Evolutionary conservation across 2,113 vertebrate species (phyloP).

Genomic region (Gambusia holbrooki): DNA sequence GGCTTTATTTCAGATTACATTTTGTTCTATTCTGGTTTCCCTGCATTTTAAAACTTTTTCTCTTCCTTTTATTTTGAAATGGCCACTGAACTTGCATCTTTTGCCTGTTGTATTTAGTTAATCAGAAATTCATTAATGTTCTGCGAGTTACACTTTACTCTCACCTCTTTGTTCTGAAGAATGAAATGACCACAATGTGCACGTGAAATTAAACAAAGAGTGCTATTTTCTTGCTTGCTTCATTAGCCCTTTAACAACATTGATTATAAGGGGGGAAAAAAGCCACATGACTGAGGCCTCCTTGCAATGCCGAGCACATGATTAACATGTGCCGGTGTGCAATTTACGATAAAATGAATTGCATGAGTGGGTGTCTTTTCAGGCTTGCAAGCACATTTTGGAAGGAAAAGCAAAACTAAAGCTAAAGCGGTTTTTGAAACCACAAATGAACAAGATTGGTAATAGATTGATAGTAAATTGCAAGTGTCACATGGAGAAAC

Average conservation of each 20-base stretch:
- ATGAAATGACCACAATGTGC: neutral
- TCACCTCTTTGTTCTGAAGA: neutral
- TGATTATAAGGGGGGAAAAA: neutral
- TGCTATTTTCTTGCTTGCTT: neutral
- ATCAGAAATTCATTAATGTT: neutral
- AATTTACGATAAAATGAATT: constrained; percentile 22
- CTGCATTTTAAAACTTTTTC: too few relatives aligned
- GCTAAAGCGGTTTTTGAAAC: constrained; percentile 35
- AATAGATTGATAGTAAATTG: constrained; percentile 20
- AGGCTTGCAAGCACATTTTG: neutral
- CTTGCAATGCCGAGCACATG: neutral
- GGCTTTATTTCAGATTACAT: too few relatives aligned
- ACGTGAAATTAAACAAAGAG: neutral
- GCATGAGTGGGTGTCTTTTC: neutral
- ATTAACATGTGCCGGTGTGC: neutral
- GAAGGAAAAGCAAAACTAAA: constrained; percentile 53
- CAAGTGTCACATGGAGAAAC: constrained; percentile 36
- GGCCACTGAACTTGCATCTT: too few relatives aligned
- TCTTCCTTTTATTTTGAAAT: too few relatives aligned
- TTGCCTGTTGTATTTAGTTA: too few relatives aligned
- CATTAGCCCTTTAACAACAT: neutral
- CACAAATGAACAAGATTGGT: constrained; percentile 20
- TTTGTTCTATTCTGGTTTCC: too few relatives aligned
- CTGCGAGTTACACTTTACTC: neutral
- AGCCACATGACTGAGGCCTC: neutral